These are phyloP conservation scores for Hirtodrosophila confusa DNA, from an alignment of 2,888 invertebrate genomes.

Conservation along the genomic window DNA sequence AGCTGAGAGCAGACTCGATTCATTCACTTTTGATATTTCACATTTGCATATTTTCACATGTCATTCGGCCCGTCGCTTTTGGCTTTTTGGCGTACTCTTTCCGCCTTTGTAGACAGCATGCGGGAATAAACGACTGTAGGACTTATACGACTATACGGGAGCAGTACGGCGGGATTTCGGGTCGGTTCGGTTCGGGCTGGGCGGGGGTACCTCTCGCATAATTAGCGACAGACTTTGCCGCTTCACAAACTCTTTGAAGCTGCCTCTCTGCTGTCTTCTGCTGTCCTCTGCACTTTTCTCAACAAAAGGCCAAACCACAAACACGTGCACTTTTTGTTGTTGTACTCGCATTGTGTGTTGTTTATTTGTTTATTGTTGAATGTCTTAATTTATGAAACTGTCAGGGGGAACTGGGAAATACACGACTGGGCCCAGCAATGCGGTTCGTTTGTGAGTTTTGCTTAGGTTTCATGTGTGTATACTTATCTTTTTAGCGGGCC, in stretches of 20 bases:
- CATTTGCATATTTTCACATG: conserved; percentile 80
- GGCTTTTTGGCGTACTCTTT: conserved; percentile 71
- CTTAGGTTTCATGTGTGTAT: conserved; percentile 35
- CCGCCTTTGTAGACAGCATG: conserved; percentile 70
- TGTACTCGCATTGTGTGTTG: conserved; percentile 24
- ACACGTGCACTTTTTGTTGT: conserved; percentile 66
- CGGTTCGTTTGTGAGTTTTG: conserved; percentile 49
- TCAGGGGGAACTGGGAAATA: conserved; percentile 48
- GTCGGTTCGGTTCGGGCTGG: too few species aligned
- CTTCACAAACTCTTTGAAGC: conserved; percentile 80
- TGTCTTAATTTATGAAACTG: conserved; percentile 80
- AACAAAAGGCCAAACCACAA: conserved; percentile 49
- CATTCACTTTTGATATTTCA: conserved; percentile 74
- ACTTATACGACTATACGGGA: not conserved
- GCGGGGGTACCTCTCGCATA: conserved; percentile 57
- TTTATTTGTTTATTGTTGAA: conserved; percentile 76
- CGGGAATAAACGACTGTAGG: conserved; percentile 48
- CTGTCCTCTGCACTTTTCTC: conserved; percentile 3
- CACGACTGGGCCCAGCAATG: conserved; percentile 8
- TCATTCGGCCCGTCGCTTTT: conserved; percentile 67
- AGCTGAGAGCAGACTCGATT: conserved; percentile 56
- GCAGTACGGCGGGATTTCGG: not conserved
- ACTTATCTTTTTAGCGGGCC: conserved; percentile 36
- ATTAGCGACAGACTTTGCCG: conserved; percentile 79
- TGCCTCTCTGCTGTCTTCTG: conserved; percentile 27